phyloP scores from a whole-genome alignment of 2,888 invertebrate genomes.

The Bedellia somnulentella region DNA sequence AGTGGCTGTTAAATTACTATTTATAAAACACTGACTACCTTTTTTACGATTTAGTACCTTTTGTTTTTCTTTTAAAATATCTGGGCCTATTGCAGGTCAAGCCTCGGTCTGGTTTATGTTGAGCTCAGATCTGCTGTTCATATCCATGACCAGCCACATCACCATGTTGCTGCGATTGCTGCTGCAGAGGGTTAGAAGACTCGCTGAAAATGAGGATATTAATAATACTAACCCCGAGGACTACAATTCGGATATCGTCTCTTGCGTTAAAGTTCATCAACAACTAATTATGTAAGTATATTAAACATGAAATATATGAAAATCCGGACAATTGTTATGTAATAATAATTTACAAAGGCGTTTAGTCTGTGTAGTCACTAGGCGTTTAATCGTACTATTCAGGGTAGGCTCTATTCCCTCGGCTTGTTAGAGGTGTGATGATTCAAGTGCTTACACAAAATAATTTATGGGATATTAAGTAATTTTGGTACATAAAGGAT shows the following conservation, averaged over 20 bases:
- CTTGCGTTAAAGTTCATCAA: background rate
- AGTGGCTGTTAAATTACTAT: background rate
- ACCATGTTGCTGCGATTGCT: constrained; percentile 32
- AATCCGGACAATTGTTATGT: background rate
- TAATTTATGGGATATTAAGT: too few relatives aligned
- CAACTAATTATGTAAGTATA: background rate
- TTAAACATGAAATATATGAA: background rate
- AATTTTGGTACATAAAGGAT: too few relatives aligned
- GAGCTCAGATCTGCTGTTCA: constrained; percentile 34
- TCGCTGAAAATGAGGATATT: background rate
- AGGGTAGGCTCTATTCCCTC: too few relatives aligned
- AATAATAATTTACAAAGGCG: background rate
- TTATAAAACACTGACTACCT: constrained; percentile 2
- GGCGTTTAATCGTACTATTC: too few relatives aligned
- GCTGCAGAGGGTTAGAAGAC: constrained; percentile 19
- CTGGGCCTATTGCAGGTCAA: background rate
- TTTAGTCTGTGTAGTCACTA: too few relatives aligned
- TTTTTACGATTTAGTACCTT: background rate
- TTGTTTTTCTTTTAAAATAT: background rate
- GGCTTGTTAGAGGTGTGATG: too few relatives aligned
- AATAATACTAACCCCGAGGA: background rate
- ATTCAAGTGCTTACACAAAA: too few relatives aligned
- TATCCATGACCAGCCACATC: constrained; percentile 40
- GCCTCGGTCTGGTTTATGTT: constrained; percentile 18
- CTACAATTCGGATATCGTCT: background rate